Base-by-base conservation (phyloP, 2,113 vertebrate species). In the Siphamia tubifer region DNA sequence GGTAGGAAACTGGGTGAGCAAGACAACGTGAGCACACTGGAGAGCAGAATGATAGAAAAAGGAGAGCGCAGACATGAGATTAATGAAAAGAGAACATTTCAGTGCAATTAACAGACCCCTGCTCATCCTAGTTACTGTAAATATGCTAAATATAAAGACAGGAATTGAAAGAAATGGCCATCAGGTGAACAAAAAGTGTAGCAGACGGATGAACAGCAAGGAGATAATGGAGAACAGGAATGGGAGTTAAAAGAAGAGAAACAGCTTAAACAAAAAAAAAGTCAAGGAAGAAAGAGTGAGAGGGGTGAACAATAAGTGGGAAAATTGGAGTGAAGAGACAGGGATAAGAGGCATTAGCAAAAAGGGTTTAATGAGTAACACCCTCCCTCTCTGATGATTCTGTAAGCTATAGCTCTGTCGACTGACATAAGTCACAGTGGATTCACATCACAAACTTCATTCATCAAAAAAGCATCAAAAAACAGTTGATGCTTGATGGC, bases 401-500 rank as follows among this genome's bases (percentile, higher is more conserved):
- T 64, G 21, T 27, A 35, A 62, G 30, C 24, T 63, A 35, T 15
- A 66, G 25, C 30, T 5, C 11, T 35, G 45, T 51, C 40, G 20
- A 23, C 32, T 40, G 20, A 30, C 57, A 51, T 47, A 64, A 71
- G 52, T 77, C 53, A 5, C 23, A 44, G 39, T 45, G 32, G 47
- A 68, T 40, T 58, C 58, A 57, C 56, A 16, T 52, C 53, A 40
- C 19, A 25, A 24, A 34, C 38, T 74, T 79, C 70, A 83, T 72
- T 75, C 73, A 83, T 57, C 63, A 42, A 19, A 62, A 62, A 58
- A 25, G 19, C 68, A 45, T 67, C 54, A 43, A 36, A 21, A 21
- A 6, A 34, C 44, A 43, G 34, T 58, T 75, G n/a, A n/a, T n/a
- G n/a, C n/a, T n/a, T n/a, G n/a, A n/a, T 65, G 55, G 56, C 44